phyloP scores from a whole-genome alignment of 2,888 invertebrate genomes.

The Chydorus sphaericus region DNA sequence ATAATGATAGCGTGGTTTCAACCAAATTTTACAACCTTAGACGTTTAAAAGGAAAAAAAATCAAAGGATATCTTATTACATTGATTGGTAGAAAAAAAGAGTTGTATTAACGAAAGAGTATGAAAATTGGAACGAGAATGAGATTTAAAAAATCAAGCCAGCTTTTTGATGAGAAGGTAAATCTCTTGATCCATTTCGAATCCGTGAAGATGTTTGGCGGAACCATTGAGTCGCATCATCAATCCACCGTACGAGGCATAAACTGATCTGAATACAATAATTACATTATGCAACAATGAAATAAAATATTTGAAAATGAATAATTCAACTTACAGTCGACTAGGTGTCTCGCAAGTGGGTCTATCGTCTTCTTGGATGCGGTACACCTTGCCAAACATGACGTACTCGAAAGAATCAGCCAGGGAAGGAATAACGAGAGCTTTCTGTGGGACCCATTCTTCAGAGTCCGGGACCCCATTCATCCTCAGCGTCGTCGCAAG shows the following conservation, averaged over 20 bases:
- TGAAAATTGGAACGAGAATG: too few species aligned
- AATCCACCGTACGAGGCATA: constrained; percentile 97
- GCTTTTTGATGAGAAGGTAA: constrained; percentile 93
- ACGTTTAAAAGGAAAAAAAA: too few species aligned
- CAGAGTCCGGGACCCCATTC: constrained; percentile 89
- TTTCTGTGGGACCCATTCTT: constrained; percentile 74
- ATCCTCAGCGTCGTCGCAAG: constrained; percentile 88
- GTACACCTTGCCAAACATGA: constrained; percentile 96
- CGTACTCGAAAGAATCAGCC: constrained; percentile 96
- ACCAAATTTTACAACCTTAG: too few species aligned
- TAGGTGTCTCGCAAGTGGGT: constrained; percentile 66
- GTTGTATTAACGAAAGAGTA: too few species aligned
- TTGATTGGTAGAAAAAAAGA: too few species aligned
- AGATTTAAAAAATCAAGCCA: too few species aligned
- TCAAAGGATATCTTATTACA: too few species aligned
- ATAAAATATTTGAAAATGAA: too few species aligned
- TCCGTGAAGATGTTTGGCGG: constrained; percentile 95
- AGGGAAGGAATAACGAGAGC: constrained; percentile 63
- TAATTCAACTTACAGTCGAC: constrained; percentile 50
- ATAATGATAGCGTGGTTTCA: too few species aligned
- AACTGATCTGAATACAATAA: constrained; percentile 46
- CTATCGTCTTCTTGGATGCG: constrained; percentile 92
- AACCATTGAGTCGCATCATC: constrained; percentile 91
- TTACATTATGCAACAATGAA: neutral
- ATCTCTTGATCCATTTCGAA: constrained; percentile 96